Percentiles rank a stretch among this genome's conserved stretches.
Evolutionary conservation across 2,113 vertebrate genomes (phyloP).

Genomic region (Microtus montanus): DNA sequence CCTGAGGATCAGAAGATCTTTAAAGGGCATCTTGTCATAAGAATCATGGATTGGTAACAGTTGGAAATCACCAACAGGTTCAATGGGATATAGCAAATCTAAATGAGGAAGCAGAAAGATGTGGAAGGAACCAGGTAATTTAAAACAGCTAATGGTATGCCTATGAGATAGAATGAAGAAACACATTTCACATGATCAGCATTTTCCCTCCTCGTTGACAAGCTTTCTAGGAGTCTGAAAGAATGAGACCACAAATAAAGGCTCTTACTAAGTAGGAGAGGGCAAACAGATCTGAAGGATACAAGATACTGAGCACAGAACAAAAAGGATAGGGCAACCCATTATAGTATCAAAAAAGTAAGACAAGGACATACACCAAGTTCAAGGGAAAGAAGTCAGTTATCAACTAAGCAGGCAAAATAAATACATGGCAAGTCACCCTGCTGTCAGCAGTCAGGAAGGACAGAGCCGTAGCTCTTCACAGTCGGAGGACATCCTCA

Average conservation of each 20-base stretch:
- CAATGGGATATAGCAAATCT: neutral
- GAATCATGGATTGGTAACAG: neutral
- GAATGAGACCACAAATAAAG: neutral
- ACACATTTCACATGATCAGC: neutral
- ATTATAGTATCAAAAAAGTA: neutral
- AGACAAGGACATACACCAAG: neutral
- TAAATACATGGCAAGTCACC: neutral
- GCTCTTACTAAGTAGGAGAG: neutral
- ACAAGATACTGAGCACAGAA: neutral
- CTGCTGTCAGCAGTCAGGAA: neutral
- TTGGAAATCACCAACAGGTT: neutral
- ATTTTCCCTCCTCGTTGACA: neutral
- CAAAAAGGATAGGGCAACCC: neutral
- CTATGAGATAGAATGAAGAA: neutral
- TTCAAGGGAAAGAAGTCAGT: neutral
- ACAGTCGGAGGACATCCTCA: neutral
- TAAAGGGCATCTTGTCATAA: constrained; percentile 16
- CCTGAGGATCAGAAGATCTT: neutral
- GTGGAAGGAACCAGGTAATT: neutral
- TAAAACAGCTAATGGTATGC: neutral
- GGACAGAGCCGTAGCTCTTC: neutral
- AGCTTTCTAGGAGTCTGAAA: neutral
- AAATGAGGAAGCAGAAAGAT: neutral
- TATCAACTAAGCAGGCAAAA: neutral
- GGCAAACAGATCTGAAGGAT: neutral